Evolutionary conservation across 2,888 invertebrate genomes (phyloP).

Genomic region (Machimus atricapillus): DNA sequence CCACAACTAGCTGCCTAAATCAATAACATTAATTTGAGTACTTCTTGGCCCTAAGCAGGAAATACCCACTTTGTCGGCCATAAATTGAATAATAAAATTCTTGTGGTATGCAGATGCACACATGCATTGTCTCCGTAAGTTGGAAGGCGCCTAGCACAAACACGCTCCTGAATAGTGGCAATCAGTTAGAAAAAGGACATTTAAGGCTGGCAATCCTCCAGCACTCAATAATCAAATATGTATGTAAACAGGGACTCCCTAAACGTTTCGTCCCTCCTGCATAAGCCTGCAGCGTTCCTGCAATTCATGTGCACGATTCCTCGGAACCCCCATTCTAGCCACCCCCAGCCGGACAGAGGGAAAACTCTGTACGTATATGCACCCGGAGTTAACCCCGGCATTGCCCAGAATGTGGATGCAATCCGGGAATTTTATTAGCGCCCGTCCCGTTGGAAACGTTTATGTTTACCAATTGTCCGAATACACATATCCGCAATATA

Average conservation of each 20-base stretch:
- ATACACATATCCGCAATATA: constrained; percentile 14
- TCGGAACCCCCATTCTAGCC: neutral
- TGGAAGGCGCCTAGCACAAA: neutral
- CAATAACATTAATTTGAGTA: neutral
- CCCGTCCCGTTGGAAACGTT: constrained; percentile 10
- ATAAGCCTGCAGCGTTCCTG: neutral
- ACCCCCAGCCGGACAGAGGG: neutral
- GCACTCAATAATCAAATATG: constrained; percentile 25
- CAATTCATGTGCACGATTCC: neutral
- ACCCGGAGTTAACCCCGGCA: neutral
- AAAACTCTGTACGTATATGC: neutral
- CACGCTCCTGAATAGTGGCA: neutral
- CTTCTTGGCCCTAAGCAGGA: neutral
- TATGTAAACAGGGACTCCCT: neutral
- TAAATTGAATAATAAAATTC: neutral
- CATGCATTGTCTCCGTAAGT: neutral
- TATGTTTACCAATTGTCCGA: constrained; percentile 26
- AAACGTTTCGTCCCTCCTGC: neutral
- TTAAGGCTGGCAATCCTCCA: constrained; percentile 13
- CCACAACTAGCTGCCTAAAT: neutral
- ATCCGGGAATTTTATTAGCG: constrained; percentile 24
- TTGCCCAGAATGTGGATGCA: constrained; percentile 6
- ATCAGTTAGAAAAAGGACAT: constrained; percentile 7
- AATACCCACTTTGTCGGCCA: neutral
- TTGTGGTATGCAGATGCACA: neutral